Percentiles rank a stretch among this genome's conserved stretches.
phyloP scores from a whole-genome alignment of 2,797 vertebrate species.

The Mus caroli region DNA sequence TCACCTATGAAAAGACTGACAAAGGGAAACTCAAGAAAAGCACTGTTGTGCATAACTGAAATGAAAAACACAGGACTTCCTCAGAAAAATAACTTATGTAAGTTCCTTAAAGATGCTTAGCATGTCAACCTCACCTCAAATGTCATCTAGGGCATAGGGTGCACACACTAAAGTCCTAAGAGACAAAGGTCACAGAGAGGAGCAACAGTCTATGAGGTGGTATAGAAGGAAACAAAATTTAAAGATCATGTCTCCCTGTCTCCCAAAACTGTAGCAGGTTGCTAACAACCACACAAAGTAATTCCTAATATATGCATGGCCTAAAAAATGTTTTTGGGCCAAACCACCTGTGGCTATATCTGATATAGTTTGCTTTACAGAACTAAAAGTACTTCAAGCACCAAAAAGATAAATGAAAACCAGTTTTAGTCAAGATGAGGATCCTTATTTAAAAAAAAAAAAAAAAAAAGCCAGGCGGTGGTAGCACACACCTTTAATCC shows the following conservation, averaged over 20 bases:
- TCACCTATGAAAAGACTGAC: conserved; percentile 41
- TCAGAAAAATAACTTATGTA: conserved; percentile 29
- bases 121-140: not conserved
- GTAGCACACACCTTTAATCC: too few species aligned
- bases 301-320: conserved; percentile 20
- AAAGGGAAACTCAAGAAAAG: conserved; percentile 36
- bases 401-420: not conserved
- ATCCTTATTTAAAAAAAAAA: not conserved
- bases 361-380: not conserved
- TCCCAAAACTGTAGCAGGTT: not conserved
- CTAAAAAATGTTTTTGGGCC: not conserved
- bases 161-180: conserved; percentile 5
- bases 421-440: not conserved
- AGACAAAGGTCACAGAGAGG: not conserved
- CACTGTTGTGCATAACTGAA: not conserved
- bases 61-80: conserved; percentile 21
- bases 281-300: not conserved
- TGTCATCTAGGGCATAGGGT: not conserved
- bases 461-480: too few species aligned
- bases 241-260: not conserved
- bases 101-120: conserved; percentile 26
- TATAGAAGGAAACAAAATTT: not conserved
- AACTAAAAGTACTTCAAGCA: not conserved
- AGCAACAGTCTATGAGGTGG: not conserved
- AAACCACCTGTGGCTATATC: not conserved